Conservation (phyloP, 2,113 vertebrate genomes). For the Phaethon lepturus region DNA sequence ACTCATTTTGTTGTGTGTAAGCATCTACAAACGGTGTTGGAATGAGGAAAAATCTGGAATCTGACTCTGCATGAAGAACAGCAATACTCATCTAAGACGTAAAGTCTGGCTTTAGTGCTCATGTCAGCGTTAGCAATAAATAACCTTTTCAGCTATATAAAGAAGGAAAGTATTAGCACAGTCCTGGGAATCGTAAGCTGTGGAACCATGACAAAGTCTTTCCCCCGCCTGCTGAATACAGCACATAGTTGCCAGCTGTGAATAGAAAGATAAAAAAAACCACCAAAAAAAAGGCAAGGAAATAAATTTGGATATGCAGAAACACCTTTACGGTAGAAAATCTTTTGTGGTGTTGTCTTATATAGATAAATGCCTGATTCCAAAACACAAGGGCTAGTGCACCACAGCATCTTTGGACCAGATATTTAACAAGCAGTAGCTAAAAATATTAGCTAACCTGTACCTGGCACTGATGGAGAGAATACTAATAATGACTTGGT, state of each 20-base stretch:
- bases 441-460: background rate
- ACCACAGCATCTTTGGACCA: background rate
- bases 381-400: background rate
- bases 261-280: background rate
- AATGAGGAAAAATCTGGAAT: background rate
- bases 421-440: background rate
- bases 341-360: background rate
- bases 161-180: background rate
- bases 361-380: background rate
- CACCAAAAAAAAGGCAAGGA: background rate
- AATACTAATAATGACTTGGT: background rate
- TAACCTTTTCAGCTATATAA: background rate
- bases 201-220: background rate
- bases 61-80: background rate
- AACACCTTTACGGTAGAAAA: background rate
- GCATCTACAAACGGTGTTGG: background rate
- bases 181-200: background rate
- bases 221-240: background rate
- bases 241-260: background rate
- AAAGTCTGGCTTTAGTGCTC: background rate
- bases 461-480: background rate
- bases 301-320: background rate
- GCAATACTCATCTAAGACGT: background rate
- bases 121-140: background rate
- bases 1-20: background rate